Evolutionary conservation across 2,888 invertebrate species (phyloP).

Genomic region (Artemia sp.): DNA sequence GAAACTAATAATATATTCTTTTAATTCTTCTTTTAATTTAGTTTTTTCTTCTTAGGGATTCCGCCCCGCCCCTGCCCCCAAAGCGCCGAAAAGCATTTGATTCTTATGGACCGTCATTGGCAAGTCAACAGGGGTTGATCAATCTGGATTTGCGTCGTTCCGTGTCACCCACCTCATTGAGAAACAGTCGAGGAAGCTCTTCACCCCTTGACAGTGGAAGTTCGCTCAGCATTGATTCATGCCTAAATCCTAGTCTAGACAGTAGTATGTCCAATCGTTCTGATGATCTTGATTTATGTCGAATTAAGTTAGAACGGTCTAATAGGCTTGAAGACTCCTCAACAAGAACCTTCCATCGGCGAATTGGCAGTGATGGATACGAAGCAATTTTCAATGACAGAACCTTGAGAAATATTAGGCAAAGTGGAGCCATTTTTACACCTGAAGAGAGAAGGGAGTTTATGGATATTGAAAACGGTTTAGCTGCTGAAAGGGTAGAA

Average conservation of each 20-base stretch:
- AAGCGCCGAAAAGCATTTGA: neutral
- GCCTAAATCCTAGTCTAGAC: neutral
- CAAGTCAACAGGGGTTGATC: neutral
- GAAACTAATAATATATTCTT: too few relatives aligned
- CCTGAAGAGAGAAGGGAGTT: neutral
- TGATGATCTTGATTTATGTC: neutral
- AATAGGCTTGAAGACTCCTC: neutral
- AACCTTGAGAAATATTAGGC: neutral
- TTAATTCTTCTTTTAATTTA: too few relatives aligned
- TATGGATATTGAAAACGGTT: conserved; percentile 3
- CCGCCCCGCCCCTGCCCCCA: conserved; percentile 2
- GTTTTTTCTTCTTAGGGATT: neutral
- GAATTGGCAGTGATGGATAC: conserved; percentile 3
- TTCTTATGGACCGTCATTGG: neutral
- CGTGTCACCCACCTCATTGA: neutral
- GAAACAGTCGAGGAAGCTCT: conserved; percentile 12
- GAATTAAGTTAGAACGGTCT: neutral
- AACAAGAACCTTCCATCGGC: neutral
- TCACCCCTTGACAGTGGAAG: conserved; percentile 2
- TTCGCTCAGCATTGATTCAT: conserved; percentile 2
- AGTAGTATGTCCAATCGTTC: neutral
- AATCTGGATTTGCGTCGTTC: neutral
- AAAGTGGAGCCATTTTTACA: conserved; percentile 9
- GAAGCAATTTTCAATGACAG: conserved; percentile 7
- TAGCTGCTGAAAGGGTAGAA: neutral